phyloP scores from a whole-genome alignment of 2,113 vertebrate genomes.

The Salvelinus alpinus region DNA sequence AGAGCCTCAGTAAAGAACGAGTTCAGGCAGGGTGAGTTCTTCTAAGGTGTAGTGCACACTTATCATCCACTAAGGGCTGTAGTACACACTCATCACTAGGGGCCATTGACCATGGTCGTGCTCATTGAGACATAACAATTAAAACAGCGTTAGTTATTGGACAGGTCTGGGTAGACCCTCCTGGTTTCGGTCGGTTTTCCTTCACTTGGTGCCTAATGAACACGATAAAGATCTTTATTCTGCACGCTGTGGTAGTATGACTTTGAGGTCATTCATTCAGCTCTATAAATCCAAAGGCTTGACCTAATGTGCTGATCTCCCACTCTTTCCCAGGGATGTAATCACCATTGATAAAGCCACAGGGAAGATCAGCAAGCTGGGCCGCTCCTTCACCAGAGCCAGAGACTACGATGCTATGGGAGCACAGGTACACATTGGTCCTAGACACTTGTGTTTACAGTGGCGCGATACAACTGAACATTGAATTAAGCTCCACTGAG shows the following conservation, averaged over 20 bases:
- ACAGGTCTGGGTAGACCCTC: too few species aligned
- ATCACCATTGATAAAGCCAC: slow-evolving; percentile 96
- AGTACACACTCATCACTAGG: background rate
- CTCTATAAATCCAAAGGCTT: too few species aligned
- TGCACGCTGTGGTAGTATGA: too few species aligned
- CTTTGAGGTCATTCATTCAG: too few species aligned
- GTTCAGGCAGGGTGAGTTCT: slow-evolving; percentile 88
- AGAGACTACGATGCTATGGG: slow-evolving; percentile 94
- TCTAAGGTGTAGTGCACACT: background rate
- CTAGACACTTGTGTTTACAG: background rate
- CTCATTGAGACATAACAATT: too few species aligned
- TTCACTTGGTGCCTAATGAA: too few species aligned
- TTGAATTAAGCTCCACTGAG: background rate
- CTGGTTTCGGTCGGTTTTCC: too few species aligned
- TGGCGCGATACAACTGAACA: background rate
- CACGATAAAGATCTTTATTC: too few species aligned
- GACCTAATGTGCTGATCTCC: background rate
- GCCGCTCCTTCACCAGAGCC: slow-evolving; percentile 89
- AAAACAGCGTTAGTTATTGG: too few species aligned
- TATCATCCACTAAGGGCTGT: background rate
- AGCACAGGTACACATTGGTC: slow-evolving; percentile 78
- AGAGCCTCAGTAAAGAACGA: slow-evolving; percentile 91
- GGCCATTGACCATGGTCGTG: background rate
- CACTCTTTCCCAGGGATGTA: slow-evolving; percentile 77
- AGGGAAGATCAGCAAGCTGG: slow-evolving; percentile 89